Conservation (phyloP, 2,888 invertebrate species). For the Meghimatium bilineatum region DNA sequence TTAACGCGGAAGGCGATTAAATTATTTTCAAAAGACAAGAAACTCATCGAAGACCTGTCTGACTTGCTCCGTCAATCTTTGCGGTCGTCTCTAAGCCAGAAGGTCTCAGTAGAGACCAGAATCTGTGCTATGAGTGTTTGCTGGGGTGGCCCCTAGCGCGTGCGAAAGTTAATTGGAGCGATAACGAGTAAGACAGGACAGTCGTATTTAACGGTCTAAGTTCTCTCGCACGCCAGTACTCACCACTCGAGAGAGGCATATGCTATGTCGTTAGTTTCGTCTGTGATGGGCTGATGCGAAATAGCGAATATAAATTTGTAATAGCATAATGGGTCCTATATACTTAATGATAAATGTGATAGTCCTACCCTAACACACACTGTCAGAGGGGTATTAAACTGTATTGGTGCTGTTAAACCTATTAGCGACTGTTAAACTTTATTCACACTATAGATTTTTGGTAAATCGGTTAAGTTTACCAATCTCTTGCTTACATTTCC, state of each 20-base stretch:
- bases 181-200: conserved; percentile 36
- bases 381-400: too few relatives aligned
- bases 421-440: too few relatives aligned
- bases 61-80: background rate
- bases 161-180: conserved; percentile 48
- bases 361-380: too few relatives aligned
- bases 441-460: too few relatives aligned
- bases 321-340: too few relatives aligned
- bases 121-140: conserved; percentile 34
- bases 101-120: background rate
- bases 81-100: conserved; percentile 20
- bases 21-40: background rate
- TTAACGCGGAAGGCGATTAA: too few relatives aligned
- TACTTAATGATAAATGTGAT: too few relatives aligned
- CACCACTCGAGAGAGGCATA: conserved; percentile 8
- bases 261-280: conserved; percentile 22
- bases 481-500: too few relatives aligned
- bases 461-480: too few relatives aligned
- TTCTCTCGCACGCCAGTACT: conserved; percentile 3
- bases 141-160: conserved; percentile 36
- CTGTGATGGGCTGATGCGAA: background rate
- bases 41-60: background rate
- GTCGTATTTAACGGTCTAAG: conserved; percentile 24
- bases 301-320: too few relatives aligned
- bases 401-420: too few relatives aligned